phyloP scores from a whole-genome alignment of 2,888 invertebrate species.

The Capitulum mitella region DNA sequence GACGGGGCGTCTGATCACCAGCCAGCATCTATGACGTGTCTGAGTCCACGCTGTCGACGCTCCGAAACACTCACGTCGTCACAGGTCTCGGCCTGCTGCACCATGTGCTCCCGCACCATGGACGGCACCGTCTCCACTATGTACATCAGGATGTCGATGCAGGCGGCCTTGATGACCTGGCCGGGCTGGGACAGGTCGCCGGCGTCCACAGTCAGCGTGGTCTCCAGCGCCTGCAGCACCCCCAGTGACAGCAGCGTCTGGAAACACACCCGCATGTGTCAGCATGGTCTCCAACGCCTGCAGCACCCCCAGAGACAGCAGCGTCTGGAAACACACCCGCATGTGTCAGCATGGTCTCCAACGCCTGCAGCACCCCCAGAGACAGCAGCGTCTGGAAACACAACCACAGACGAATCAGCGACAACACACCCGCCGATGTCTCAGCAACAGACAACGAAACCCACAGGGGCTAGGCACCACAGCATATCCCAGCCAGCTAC shows the following conservation, averaged over 20 bases:
- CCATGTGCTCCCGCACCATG: conserved; percentile 90
- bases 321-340: conserved; percentile 48
- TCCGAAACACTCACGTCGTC: conserved; percentile 67
- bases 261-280: too few relatives aligned
- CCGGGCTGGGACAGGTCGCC: conserved; percentile 43
- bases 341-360: conserved; percentile 54
- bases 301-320: conserved; percentile 78
- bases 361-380: conserved; percentile 76
- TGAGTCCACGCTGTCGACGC: too few relatives aligned
- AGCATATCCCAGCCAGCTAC: too few relatives aligned
- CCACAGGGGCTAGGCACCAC: too few relatives aligned
- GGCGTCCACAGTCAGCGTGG: conserved; percentile 78
- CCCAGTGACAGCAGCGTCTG: conserved; percentile 75
- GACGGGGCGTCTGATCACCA: too few relatives aligned
- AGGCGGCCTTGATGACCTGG: conserved; percentile 87
- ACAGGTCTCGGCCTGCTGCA: conserved; percentile 83
- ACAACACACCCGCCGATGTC: too few relatives aligned
- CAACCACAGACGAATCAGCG: too few relatives aligned
- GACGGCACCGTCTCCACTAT: conserved; percentile 98
- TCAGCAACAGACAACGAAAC: too few relatives aligned
- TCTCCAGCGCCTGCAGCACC: conserved; percentile 79
- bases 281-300: conserved; percentile 67
- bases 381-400: conserved; percentile 61
- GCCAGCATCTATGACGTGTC: too few relatives aligned
- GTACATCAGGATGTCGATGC: conserved; percentile 95